A percentile compares a stretch with the other conserved stretches of the same genome.
These are phyloP conservation scores for Periparus ater DNA, from an alignment of 2,797 vertebrate species.

Conservation along the genomic window DNA sequence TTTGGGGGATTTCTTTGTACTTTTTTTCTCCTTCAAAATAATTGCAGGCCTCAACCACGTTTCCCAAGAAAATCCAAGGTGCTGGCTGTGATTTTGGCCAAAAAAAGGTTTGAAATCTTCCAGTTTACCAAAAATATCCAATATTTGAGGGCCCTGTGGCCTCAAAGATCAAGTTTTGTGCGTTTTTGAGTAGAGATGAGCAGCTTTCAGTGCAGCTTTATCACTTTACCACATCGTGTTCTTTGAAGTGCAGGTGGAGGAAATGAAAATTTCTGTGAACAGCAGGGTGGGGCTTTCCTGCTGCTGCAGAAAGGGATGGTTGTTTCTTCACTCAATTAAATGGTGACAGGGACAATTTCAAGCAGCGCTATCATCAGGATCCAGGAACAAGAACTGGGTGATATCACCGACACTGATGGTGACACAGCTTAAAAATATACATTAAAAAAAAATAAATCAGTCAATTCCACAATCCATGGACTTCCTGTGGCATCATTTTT, in stretches of 20 bases:
- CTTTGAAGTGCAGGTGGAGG: not conserved
- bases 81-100: rapidly evolving
- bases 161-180: not conserved
- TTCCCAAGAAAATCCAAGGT: not conserved
- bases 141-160: not conserved
- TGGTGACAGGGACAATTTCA: not conserved
- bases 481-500: not conserved
- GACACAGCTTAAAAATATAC: not conserved
- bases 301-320: not conserved
- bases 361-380: not conserved
- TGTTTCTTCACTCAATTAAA: not conserved
- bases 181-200: rapidly evolving
- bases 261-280: not conserved
- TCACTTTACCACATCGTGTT: not conserved
- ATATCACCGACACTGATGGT: not conserved
- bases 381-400: not conserved
- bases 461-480: rapidly evolving
- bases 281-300: not conserved
- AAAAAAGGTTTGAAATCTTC: not conserved
- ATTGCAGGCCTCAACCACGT: not conserved
- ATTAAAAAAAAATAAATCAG: not conserved
- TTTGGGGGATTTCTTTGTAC: rapidly evolving
- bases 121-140: rapidly evolving
- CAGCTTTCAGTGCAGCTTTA: not conserved
- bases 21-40: not conserved